Conservation (phyloP, 1,140 invertebrate species). For the Popillia japonica region DNA sequence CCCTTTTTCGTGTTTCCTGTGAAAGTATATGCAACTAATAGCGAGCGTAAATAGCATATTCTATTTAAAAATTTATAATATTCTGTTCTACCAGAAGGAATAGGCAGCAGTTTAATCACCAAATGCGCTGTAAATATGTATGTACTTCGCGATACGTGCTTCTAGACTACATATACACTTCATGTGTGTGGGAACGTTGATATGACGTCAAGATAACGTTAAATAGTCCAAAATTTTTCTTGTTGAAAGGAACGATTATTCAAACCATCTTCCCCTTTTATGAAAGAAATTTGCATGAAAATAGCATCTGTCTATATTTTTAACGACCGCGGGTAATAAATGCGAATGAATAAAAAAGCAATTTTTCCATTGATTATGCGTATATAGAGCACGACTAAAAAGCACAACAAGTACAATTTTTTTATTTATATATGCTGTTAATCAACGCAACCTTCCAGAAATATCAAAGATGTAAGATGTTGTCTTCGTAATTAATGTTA, state of each 20-base stretch:
- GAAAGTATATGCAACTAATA: no score
- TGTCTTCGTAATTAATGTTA: no score
- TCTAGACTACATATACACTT: not conserved
- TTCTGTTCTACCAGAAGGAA: no score
- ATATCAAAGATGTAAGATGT: no score
- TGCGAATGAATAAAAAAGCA: not conserved
- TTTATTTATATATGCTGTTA: no score
- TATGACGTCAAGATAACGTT: slow-evolving; percentile 16
- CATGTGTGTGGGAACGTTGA: slow-evolving; percentile 12
- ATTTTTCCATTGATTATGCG: not conserved
- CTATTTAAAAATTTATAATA: no score
- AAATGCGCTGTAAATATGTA: not conserved
- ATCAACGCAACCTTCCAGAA: no score
- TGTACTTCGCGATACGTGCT: not conserved
- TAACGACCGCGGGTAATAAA: not conserved
- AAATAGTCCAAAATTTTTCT: slow-evolving; percentile 14
- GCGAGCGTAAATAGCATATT: no score
- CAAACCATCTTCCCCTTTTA: slow-evolving; percentile 12
- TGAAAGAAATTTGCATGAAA: slow-evolving; percentile 28
- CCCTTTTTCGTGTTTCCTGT: no score
- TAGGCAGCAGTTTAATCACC: no score
- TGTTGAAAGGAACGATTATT: slow-evolving; percentile 10
- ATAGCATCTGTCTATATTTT: slow-evolving; percentile 7
- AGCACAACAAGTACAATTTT: no score
- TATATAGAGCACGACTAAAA: not conserved